These are phyloP conservation scores for Bagarius yarrelli DNA, from an alignment of 2,113 vertebrate species.

Conservation along the genomic window DNA sequence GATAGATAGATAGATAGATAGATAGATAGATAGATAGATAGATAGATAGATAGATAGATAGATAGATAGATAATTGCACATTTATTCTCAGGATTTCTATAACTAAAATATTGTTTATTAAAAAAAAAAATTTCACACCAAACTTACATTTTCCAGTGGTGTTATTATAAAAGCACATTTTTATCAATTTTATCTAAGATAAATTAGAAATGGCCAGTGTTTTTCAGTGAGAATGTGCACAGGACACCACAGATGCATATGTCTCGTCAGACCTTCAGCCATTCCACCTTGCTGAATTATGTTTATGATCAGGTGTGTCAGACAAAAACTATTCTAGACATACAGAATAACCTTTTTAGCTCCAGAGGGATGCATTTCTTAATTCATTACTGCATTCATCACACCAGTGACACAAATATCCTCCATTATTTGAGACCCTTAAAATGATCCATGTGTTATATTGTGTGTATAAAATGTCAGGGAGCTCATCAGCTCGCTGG, in stretches of 20 bases:
- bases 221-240: neutral
- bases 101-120: neutral
- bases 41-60: too few relatives aligned
- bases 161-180: neutral
- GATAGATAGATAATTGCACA: too few relatives aligned
- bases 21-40: too few relatives aligned
- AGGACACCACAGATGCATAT: conserved; percentile 2
- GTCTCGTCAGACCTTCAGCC: conserved; percentile 30
- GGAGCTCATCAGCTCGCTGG: conserved; percentile 51
- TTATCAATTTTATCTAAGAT: neutral
- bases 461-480: conserved; percentile 51
- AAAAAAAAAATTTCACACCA: neutral
- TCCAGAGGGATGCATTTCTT: conserved; percentile 46
- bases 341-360: conserved; percentile 55
- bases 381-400: conserved; percentile 54
- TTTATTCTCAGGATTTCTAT: neutral
- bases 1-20: too few relatives aligned
- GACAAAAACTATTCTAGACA: conserved; percentile 46
- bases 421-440: conserved; percentile 54
- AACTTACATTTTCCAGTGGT: neutral
- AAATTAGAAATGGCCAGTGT: neutral
- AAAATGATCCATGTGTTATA: conserved; percentile 54
- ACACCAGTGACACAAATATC: conserved; percentile 47
- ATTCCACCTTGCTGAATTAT: conserved; percentile 49
- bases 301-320: conserved; percentile 52